Evolutionary conservation across 2,888 invertebrate species (phyloP).

Genomic region (Elysia crispata): DNA sequence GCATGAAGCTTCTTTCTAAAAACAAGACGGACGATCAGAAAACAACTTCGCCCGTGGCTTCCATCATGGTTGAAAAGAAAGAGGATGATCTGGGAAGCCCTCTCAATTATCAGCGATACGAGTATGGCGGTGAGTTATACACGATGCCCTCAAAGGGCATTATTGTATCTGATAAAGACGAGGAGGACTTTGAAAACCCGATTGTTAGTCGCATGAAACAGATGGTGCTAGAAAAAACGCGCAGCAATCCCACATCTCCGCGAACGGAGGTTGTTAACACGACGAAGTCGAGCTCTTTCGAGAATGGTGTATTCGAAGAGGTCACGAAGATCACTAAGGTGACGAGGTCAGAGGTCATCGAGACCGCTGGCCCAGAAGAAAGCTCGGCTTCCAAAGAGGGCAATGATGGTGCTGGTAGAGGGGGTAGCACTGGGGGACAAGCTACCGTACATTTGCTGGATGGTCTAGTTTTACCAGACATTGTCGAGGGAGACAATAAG

Average conservation of each 20-base stretch:
- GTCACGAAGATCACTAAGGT: constrained; percentile 24
- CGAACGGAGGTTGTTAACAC: neutral
- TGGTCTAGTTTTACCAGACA: constrained; percentile 24
- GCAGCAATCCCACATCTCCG: constrained; percentile 3
- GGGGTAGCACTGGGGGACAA: too few species aligned
- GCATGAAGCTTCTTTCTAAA: constrained; percentile 56
- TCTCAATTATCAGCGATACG: constrained; percentile 39
- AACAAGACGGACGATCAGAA: constrained; percentile 59
- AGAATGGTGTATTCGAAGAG: neutral
- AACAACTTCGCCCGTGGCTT: constrained; percentile 17
- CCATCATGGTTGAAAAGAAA: constrained; percentile 5
- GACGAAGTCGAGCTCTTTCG: neutral
- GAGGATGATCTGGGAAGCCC: neutral
- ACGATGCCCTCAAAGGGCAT: constrained; percentile 37
- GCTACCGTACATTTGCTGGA: constrained; percentile 9
- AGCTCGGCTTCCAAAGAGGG: neutral
- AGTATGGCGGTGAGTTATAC: constrained; percentile 49
- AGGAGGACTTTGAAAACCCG: constrained; percentile 50
- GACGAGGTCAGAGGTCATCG: constrained; percentile 34
- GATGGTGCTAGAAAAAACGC: constrained; percentile 53
- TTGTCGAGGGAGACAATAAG: constrained; percentile 21
- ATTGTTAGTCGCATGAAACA: constrained; percentile 53
- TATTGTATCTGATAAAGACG: constrained; percentile 1
- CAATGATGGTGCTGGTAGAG: neutral
- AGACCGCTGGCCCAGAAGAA: constrained; percentile 20